Evolutionary conservation across 2,888 invertebrate genomes (phyloP).

Genomic region (Thereva nobilitata): DNA sequence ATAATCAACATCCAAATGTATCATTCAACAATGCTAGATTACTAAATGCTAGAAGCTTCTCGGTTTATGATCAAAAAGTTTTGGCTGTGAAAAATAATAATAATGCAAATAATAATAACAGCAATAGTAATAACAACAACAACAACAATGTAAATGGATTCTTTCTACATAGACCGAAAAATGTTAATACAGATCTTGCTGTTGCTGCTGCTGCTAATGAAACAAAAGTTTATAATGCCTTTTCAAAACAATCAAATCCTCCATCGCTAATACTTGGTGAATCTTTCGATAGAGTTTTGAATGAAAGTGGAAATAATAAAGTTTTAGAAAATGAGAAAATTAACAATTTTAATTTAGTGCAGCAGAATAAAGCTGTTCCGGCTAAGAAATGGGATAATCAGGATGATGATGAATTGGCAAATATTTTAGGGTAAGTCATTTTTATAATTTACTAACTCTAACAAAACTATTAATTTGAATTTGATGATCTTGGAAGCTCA

Average conservation of each 20-base stretch:
- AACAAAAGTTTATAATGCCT: conserved; percentile 43
- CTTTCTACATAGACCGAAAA: conserved; percentile 43
- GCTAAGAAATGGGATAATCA: conserved; percentile 20
- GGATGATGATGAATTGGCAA: conserved; percentile 68
- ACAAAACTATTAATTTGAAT: no score
- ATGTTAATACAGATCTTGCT: conserved; percentile 36
- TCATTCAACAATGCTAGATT: conserved; percentile 39
- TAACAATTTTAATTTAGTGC: not conserved
- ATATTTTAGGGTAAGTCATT: conserved; percentile 69
- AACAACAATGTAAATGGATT: conserved; percentile 40
- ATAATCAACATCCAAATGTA: conserved; percentile 35
- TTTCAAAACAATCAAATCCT: conserved; percentile 40
- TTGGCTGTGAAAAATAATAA: conserved; percentile 20
- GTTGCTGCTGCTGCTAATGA: conserved; percentile 28
- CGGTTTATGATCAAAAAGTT: conserved; percentile 39
- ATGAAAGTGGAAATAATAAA: conserved; percentile 40
- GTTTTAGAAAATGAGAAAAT: conserved; percentile 1
- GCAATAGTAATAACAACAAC: conserved; percentile 23
- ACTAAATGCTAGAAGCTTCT: conserved; percentile 34
- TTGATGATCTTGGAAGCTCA: no score
- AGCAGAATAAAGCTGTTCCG: conserved; percentile 10
- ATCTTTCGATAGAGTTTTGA: conserved; percentile 29
- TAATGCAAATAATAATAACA: conserved; percentile 28
- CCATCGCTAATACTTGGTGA: conserved; percentile 1
- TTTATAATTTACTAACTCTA: not conserved